Conservation (phyloP, 2,797 vertebrate species). For the Myotis daubentonii region DNA sequence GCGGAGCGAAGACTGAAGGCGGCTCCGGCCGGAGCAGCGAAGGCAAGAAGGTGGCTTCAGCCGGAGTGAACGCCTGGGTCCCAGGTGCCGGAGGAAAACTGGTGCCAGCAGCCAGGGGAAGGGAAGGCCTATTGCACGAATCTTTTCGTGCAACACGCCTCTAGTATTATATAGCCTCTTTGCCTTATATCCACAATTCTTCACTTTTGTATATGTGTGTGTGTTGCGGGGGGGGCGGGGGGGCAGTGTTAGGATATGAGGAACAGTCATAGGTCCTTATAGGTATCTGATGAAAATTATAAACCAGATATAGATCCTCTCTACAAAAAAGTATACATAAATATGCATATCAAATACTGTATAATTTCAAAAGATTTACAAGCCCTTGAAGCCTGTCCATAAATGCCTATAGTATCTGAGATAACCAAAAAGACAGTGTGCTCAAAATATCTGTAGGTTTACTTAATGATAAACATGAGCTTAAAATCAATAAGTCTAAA, state of each 20-base stretch:
- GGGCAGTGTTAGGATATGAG: neutral
- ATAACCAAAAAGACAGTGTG: conserved; percentile 9
- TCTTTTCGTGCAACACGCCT: too few relatives aligned
- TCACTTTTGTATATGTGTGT: too few relatives aligned
- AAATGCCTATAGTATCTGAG: neutral
- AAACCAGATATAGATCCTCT: neutral
- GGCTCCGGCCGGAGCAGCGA: too few relatives aligned
- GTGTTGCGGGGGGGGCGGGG: too few relatives aligned
- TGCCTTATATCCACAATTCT: too few relatives aligned
- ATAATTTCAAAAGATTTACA: conserved; percentile 2
- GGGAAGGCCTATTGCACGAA: too few relatives aligned
- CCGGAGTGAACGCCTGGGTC: too few relatives aligned
- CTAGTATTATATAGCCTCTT: too few relatives aligned
- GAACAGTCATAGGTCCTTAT: neutral
- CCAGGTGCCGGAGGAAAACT: too few relatives aligned
- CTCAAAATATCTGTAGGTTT: neutral
- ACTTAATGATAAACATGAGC: neutral
- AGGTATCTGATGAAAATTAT: conserved; percentile 21
- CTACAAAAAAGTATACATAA: neutral
- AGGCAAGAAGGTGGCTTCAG: too few relatives aligned
- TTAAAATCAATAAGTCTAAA: neutral
- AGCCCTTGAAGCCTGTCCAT: neutral
- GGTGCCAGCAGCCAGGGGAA: too few relatives aligned
- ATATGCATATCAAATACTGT: neutral
- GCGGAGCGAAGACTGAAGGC: too few relatives aligned